A percentile compares a stretch with the other conserved stretches of the same genome.
Conservation (phyloP, 2,888 invertebrate genomes). For the Dryococelus australis region DNA sequence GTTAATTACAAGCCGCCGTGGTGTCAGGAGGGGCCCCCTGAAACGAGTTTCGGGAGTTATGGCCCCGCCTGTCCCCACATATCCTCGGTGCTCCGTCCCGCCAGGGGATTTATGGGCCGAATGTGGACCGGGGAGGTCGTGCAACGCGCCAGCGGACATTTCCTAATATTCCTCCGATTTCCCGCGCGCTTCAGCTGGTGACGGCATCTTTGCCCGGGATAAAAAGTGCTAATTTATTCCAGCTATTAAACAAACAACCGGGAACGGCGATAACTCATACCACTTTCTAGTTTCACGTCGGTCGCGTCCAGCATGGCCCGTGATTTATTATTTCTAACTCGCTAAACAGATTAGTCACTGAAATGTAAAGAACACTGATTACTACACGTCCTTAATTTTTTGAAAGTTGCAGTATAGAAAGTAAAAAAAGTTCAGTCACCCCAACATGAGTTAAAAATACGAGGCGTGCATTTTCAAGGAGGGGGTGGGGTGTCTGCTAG, state of each 20-base stretch:
- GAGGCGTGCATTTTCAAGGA: too few species aligned
- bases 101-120: neutral
- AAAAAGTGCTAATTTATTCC: neutral
- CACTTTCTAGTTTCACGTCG: neutral
- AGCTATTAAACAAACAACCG: conserved; percentile 9
- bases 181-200: neutral
- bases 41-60: neutral
- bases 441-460: too few species aligned
- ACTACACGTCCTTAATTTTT: neutral
- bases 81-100: neutral
- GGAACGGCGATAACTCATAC: neutral
- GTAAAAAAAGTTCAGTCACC: neutral
- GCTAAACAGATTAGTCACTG: neutral
- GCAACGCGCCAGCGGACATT: neutral
- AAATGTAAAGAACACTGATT: neutral
- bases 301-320: neutral
- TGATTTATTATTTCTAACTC: neutral
- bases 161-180: neutral
- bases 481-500: too few species aligned
- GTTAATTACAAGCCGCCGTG: conserved; percentile 21
- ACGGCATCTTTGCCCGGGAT: neutral
- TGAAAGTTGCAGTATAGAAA: neutral
- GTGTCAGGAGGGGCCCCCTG: neutral
- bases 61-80: neutral
- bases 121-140: conserved; percentile 6